phyloP scores from a whole-genome alignment of 2,113 vertebrate genomes.

The Trogon melanurus region DNA sequence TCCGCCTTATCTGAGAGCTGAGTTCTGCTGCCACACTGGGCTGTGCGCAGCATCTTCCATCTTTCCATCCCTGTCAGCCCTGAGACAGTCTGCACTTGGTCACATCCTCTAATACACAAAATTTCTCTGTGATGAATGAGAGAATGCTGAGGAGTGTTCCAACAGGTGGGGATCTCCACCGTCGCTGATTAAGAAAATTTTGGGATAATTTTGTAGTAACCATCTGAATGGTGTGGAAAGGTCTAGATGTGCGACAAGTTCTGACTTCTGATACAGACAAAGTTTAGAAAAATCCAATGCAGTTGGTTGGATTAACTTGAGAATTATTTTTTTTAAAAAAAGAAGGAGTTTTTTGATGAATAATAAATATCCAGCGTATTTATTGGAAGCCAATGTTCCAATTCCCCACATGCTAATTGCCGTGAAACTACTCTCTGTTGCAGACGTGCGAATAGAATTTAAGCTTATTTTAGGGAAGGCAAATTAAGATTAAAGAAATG shows the following conservation, averaged over 20 bases:
- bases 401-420: not conserved
- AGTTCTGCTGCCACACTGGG: not conserved
- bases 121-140: not conserved
- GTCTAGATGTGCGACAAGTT: not conserved
- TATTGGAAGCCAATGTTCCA: not conserved
- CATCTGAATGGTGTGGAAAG: not conserved
- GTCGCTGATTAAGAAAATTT: not conserved
- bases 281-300: not conserved
- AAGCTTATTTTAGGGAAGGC: not conserved
- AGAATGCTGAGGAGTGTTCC: not conserved
- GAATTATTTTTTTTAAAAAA: not conserved
- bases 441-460: not conserved
- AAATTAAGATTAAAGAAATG: not conserved
- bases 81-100: not conserved
- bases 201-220: not conserved
- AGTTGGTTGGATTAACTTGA: not conserved
- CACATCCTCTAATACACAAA: not conserved
- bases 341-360: accelerated
- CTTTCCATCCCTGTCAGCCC: not conserved
- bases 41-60: not conserved
- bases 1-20: not conserved
- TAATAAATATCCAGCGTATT: not conserved
- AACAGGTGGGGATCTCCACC: not conserved
- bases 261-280: not conserved
- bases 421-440: not conserved